Percentiles rank a stretch among this genome's conserved stretches.
Conservation (phyloP, 2,797 vertebrate species). For the Bufotes viridis region DNA sequence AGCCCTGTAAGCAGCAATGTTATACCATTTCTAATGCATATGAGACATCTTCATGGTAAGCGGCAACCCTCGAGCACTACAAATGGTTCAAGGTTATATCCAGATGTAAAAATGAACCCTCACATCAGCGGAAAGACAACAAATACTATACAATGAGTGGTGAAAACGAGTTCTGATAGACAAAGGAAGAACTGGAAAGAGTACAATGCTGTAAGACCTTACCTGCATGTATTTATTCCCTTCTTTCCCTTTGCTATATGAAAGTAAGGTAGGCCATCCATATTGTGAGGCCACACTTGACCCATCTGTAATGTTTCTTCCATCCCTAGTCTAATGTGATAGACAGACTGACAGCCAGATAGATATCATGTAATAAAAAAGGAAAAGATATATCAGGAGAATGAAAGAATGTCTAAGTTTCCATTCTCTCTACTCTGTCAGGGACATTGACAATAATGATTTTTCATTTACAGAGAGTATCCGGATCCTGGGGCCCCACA, state of each 20-base stretch:
- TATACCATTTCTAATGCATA: not conserved
- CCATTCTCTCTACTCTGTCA: too few relatives aligned
- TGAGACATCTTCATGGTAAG: not conserved
- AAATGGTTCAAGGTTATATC: not conserved
- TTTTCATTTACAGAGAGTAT: too few relatives aligned
- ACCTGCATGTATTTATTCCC: not conserved
- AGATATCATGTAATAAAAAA: too few relatives aligned
- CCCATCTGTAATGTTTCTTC: not conserved
- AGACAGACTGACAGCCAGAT: too few relatives aligned
- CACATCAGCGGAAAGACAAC: not conserved
- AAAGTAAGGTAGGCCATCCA: too few relatives aligned
- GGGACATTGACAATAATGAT: too few relatives aligned
- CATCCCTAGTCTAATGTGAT: not conserved
- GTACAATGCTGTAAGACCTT: not conserved
- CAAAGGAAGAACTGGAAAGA: not conserved
- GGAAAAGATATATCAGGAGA: too few relatives aligned
- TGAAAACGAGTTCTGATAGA: not conserved
- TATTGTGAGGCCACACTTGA: too few relatives aligned
- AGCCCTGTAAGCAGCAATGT: not conserved
- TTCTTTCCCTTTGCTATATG: too few relatives aligned
- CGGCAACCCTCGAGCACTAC: not conserved
- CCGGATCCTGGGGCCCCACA: too few relatives aligned
- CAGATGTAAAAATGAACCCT: not conserved
- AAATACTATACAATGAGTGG: too few relatives aligned
- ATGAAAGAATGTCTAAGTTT: too few relatives aligned